These are phyloP conservation scores for Muscidifurax raptorellus DNA, from an alignment of 1,140 invertebrate genomes.

Conservation along the genomic window DNA sequence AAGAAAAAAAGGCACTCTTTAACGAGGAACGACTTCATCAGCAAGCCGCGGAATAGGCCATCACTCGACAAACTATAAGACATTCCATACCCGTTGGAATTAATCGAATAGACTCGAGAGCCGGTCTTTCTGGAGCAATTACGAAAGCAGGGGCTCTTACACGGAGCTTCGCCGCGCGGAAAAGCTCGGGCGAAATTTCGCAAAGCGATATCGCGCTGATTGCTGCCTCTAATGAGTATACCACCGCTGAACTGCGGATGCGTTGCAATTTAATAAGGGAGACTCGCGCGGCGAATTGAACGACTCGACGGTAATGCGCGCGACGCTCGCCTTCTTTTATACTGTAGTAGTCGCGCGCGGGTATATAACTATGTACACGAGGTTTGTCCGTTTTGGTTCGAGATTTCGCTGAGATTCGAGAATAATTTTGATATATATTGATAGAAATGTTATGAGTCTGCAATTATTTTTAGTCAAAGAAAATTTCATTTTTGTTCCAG, in stretches of 20 bases:
- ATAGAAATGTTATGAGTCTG: no score
- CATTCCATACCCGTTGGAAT: background rate
- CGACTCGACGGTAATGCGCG: background rate
- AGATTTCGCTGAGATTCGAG: background rate
- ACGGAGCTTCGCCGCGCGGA: background rate
- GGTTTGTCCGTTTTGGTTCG: background rate
- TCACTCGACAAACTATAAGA: background rate
- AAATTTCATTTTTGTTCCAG: background rate
- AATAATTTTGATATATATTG: background rate
- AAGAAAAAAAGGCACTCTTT: background rate
- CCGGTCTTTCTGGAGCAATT: slow-evolving; percentile 21
- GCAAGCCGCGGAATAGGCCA: background rate
- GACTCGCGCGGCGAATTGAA: background rate
- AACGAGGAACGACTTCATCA: slow-evolving; percentile 4
- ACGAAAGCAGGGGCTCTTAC: background rate
- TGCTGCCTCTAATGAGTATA: slow-evolving; percentile 40
- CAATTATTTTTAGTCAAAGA: background rate
- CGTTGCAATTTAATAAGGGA: slow-evolving; percentile 43
- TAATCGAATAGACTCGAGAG: slow-evolving; percentile 34
- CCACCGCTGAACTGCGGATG: background rate
- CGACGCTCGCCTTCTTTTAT: background rate
- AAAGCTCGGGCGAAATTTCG: slow-evolving; percentile 23
- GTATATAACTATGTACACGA: background rate
- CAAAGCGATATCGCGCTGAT: slow-evolving; percentile 25
- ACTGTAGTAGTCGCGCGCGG: background rate